phyloP scores from a whole-genome alignment of 2,113 vertebrate species.

The Monopterus albus region DNA sequence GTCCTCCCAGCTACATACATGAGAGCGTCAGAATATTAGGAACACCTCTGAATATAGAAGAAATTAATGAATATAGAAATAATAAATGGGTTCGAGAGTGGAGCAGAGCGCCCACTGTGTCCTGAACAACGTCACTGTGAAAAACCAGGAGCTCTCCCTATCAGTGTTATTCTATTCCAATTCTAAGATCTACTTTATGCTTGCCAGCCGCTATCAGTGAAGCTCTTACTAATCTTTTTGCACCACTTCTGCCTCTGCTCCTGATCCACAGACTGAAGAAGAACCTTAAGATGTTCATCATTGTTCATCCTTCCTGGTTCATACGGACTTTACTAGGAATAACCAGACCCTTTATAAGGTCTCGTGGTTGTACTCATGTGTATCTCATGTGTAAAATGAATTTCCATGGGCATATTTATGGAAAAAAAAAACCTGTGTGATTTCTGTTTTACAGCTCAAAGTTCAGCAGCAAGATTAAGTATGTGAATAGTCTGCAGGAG shows the following conservation, averaged over 20 bases:
- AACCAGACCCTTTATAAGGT: conserved; percentile 96
- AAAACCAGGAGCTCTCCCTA: too few relatives aligned
- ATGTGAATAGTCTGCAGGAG: conserved; percentile 88
- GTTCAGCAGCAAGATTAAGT: conserved; percentile 96
- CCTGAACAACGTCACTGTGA: too few relatives aligned
- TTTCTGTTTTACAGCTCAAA: conserved; percentile 85
- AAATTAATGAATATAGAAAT: too few relatives aligned
- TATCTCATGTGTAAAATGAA: too few relatives aligned
- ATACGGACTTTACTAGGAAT: conserved; percentile 93
- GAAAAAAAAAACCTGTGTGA: neutral
- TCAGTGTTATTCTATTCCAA: too few relatives aligned
- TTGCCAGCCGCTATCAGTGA: neutral
- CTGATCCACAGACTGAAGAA: conserved; percentile 86
- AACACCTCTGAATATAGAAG: too few relatives aligned
- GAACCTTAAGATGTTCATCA: conserved; percentile 95
- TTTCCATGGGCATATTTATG: neutral
- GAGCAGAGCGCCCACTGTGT: too few relatives aligned
- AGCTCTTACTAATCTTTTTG: neutral
- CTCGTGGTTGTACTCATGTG: conserved; percentile 18
- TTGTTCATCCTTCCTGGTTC: conserved; percentile 96
- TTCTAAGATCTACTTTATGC: too few relatives aligned
- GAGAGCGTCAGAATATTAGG: too few relatives aligned
- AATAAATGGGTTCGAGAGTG: too few relatives aligned
- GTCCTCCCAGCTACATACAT: too few relatives aligned
- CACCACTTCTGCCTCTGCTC: neutral